Evolutionary conservation across 64 coral and sea anemone genomes (phyloP).

Genomic region (Stylophora pistillata): DNA sequence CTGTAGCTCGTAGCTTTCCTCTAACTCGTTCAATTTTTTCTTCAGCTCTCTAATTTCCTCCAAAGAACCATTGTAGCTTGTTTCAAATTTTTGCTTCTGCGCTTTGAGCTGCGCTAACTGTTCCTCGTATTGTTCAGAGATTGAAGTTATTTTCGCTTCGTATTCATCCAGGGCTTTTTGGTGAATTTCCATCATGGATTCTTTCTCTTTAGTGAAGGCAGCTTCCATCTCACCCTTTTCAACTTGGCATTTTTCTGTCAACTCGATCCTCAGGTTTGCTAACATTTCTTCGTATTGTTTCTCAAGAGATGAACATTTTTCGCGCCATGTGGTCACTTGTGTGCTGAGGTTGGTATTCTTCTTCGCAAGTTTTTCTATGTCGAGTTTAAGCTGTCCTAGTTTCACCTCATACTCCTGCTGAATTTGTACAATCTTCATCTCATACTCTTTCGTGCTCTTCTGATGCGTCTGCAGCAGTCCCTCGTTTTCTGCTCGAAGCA

Average conservation of each 20-base stretch:
- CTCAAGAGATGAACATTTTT: slow-evolving; percentile 29
- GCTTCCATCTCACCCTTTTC: slow-evolving; percentile 59
- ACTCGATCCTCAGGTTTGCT: slow-evolving; percentile 17
- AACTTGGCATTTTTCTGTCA: slow-evolving; percentile 19
- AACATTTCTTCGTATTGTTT: slow-evolving; percentile 33
- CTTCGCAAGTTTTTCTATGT: slow-evolving; percentile 51
- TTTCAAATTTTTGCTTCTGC: slow-evolving; percentile 28
- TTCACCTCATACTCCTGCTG: slow-evolving; percentile 61
- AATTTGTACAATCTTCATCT: slow-evolving; percentile 54
- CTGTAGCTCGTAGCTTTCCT: slow-evolving; percentile 9
- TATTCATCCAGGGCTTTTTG: slow-evolving; percentile 28
- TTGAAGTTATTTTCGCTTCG: slow-evolving; percentile 10
- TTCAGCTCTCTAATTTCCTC: slow-evolving; percentile 26
- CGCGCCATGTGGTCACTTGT: slow-evolving; percentile 3
- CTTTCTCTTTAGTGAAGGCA: slow-evolving; percentile 34
- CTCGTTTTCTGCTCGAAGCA: slow-evolving; percentile 37
- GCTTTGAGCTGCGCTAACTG: slow-evolving; percentile 34
- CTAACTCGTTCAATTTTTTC: slow-evolving; percentile 11
- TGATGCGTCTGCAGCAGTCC: slow-evolving; percentile 42
- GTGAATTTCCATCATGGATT: neutral
- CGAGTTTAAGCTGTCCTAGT: slow-evolving; percentile 33
- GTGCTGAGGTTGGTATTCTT: slow-evolving; percentile 6
- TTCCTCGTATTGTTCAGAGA: slow-evolving; percentile 42
- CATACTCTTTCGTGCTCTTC: slow-evolving; percentile 45
- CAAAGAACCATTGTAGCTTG: slow-evolving; percentile 16